phyloP scores from a whole-genome alignment of 2,888 invertebrate genomes.

The Homarus gammarus region DNA sequence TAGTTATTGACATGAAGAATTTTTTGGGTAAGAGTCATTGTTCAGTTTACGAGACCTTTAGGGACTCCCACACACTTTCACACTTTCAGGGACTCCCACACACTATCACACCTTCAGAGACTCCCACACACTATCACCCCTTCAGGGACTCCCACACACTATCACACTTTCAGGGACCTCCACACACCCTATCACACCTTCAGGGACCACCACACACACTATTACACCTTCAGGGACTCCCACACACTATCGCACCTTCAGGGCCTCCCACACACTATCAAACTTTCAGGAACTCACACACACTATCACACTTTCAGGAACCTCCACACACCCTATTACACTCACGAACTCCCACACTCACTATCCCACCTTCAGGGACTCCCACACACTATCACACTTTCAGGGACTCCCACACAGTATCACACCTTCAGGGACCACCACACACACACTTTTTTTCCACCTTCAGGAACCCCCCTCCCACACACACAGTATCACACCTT shows the following conservation, averaged over 20 bases:
- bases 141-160: not conserved
- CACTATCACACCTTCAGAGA: constrained; percentile 6
- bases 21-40: too few species aligned
- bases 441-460: too few species aligned
- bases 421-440: too few species aligned
- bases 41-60: too few species aligned
- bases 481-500: too few species aligned
- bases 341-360: constrained; percentile 14
- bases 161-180: not conserved
- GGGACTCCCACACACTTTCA: constrained; percentile 1
- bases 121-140: not conserved
- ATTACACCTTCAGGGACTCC: not conserved
- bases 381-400: too few species aligned
- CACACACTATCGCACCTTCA: constrained; percentile 1
- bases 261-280: not conserved
- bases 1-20: too few species aligned
- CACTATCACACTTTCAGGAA: not conserved
- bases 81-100: constrained; percentile 8
- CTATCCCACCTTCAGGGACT: too few species aligned
- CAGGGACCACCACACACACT: constrained; percentile 9
- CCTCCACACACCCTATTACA: constrained; percentile 13
- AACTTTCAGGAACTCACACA: not conserved
- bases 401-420: too few species aligned
- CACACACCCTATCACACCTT: not conserved
- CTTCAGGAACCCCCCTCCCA: too few species aligned